phyloP scores from a whole-genome alignment of 2,113 vertebrate species.

The Aepyceros melampus region DNA sequence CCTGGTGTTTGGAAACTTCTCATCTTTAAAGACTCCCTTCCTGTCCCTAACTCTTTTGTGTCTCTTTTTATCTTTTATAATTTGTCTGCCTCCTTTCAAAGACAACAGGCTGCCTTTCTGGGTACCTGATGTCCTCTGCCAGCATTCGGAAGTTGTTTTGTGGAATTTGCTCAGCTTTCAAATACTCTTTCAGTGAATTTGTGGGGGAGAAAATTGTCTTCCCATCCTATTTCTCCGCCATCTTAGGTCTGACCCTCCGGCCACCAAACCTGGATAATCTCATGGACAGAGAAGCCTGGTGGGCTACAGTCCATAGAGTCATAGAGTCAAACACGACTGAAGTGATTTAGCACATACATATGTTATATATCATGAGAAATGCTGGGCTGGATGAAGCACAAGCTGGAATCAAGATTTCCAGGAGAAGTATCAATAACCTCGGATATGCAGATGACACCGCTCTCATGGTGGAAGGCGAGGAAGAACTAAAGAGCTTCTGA shows the following conservation, averaged over 20 bases:
- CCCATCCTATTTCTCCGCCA: fast-evolving
- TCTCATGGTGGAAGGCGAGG: neutral
- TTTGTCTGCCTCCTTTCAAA: no score
- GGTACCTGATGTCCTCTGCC: no score
- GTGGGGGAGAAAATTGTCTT: no score
- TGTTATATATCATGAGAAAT: neutral
- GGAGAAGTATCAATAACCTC: neutral
- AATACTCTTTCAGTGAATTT: no score
- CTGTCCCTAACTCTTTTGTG: no score
- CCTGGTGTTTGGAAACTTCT: no score
- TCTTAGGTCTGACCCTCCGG: fast-evolving
- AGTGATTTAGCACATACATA: neutral
- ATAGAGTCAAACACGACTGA: neutral
- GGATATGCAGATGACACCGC: neutral
- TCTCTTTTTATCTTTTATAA: no score
- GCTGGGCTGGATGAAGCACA: neutral
- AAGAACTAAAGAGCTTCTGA: neutral
- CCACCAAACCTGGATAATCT: neutral
- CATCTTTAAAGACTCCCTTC: no score
- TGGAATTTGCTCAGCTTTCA: no score
- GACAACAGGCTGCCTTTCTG: no score
- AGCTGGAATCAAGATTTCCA: neutral
- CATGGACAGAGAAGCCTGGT: neutral
- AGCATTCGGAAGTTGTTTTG: no score
- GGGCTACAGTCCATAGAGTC: neutral